Base-by-base conservation (phyloP, 2,113 vertebrate species). In the Hippocampus barbouri region DNA sequence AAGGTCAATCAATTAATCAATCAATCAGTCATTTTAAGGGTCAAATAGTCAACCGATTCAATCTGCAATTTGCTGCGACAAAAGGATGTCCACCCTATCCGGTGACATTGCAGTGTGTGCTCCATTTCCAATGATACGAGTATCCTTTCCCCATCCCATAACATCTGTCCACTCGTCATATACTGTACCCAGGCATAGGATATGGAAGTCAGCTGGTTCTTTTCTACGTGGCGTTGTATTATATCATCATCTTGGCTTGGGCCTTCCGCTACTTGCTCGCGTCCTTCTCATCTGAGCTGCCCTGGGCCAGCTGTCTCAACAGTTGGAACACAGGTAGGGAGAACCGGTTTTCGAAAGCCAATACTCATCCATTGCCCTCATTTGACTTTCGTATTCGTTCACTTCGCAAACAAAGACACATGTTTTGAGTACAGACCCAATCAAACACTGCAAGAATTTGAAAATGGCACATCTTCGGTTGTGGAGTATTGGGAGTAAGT, bases 401-500 rank as follows among this genome's bases (percentile, higher is more conserved):
- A 64, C 27, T 38, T 21, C 3, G 8, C 27, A 27, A 30, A 62
- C 8, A 86, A 9, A 54, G 86, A 75, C 34, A 38, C 21, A 15
- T 89, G 88, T 57, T 80, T 88, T 45, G 83, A 85, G 23, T 11
- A 77, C 34, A 56, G 72, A n/a, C 43, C 69, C 12, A 89, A 89
- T 73, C 66, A 81, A 61, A 80, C 83, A 2, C 9, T 76, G 20
- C 27, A 72, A 21, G 51, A 76, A 53, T 25, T 71, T 38, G 74
- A 60, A 71, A 83, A 73, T 7, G 41, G 25, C 2, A 79, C 88
- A 4, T 97, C 96, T 2, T 92, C 97, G 4, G 92, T 96, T 80
- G 88, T 94, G 66, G 95, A 98, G 79, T 99, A 97, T 89, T 98
- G 97, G 97, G 97, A 99, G 97, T 98, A 94, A 57, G 97, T 97